A percentile compares a stretch with the other conserved stretches of the same genome.
phyloP scores from a whole-genome alignment of 2,888 invertebrate genomes.

The Ferrisia virgata region DNA sequence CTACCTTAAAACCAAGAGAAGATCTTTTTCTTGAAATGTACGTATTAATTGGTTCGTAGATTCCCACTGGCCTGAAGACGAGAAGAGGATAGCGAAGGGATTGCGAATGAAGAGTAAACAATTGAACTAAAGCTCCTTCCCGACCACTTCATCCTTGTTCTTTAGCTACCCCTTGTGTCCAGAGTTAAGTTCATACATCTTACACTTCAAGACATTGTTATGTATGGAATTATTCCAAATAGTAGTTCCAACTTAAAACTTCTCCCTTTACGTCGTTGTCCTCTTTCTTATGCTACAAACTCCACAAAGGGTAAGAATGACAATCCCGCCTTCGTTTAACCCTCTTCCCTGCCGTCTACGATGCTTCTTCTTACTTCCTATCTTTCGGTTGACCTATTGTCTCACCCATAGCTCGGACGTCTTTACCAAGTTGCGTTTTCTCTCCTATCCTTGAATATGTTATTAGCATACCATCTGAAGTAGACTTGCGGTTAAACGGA shows the following conservation, averaged over 20 bases:
- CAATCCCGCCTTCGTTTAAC: conserved; percentile 43
- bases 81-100: conserved; percentile 35
- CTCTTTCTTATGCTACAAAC: conserved; percentile 15
- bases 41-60: conserved; percentile 45
- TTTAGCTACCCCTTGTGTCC: conserved; percentile 45
- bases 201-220: conserved; percentile 48
- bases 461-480: conserved; percentile 47
- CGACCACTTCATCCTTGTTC: conserved; percentile 34
- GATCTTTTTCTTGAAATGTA: conserved; percentile 43
- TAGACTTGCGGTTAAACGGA: conserved; percentile 47
- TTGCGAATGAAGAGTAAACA: conserved; percentile 44
- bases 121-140: conserved; percentile 44
- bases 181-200: conserved; percentile 46
- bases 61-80: conserved; percentile 42
- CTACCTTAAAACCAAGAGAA: conserved; percentile 40
- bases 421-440: conserved; percentile 43
- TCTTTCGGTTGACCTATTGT: conserved; percentile 47
- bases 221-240: conserved; percentile 48
- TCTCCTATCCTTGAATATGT: conserved; percentile 45
- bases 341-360: not conserved
- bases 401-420: conserved; percentile 45
- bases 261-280: not conserved
- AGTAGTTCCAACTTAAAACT: conserved; percentile 40
- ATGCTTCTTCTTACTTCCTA: conserved; percentile 40
- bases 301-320: conserved; percentile 40